These are phyloP conservation scores for Cerceris rybyensis DNA, from an alignment of 2,888 invertebrate genomes.

Conservation along the genomic window DNA sequence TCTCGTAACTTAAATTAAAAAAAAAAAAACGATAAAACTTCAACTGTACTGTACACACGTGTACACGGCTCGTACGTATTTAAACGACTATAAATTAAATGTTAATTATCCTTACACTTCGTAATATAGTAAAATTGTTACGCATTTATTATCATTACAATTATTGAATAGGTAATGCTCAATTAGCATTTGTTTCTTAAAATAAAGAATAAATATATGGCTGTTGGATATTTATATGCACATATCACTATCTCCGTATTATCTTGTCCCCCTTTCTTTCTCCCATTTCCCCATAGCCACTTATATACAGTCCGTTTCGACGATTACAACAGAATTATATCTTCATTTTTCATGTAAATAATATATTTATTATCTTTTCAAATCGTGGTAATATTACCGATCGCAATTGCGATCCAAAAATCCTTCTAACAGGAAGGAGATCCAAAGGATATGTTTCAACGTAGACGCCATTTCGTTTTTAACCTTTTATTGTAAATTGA, in stretches of 20 bases:
- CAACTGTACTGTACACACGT: conserved; percentile 76
- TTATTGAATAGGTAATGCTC: conserved; percentile 82
- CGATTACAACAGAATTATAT: too few relatives aligned
- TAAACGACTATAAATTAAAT: conserved; percentile 81
- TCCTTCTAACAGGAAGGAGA: conserved; percentile 41
- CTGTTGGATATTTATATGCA: conserved; percentile 81
- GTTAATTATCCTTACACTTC: conserved; percentile 81
- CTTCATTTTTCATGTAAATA: neutral
- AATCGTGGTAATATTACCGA: conserved; percentile 15
- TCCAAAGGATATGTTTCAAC: conserved; percentile 54
- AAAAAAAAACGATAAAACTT: conserved; percentile 62
- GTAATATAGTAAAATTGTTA: conserved; percentile 80
- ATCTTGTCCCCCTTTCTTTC: conserved; percentile 1
- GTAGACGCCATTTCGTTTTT: conserved; percentile 54
- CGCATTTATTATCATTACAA: conserved; percentile 82
- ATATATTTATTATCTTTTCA: neutral
- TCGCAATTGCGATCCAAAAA: conserved; percentile 15
- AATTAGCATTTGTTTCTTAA: conserved; percentile 82
- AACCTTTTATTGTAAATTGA: conserved; percentile 78
- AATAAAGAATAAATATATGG: conserved; percentile 82
- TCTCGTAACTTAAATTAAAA: conserved; percentile 70
- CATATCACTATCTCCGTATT: conserved; percentile 63
- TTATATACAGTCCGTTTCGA: neutral
- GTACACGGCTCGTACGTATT: conserved; percentile 79
- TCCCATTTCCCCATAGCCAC: neutral